Conservation (phyloP, 2,797 vertebrate species). For the Poeciliopsis presidionis region DNA sequence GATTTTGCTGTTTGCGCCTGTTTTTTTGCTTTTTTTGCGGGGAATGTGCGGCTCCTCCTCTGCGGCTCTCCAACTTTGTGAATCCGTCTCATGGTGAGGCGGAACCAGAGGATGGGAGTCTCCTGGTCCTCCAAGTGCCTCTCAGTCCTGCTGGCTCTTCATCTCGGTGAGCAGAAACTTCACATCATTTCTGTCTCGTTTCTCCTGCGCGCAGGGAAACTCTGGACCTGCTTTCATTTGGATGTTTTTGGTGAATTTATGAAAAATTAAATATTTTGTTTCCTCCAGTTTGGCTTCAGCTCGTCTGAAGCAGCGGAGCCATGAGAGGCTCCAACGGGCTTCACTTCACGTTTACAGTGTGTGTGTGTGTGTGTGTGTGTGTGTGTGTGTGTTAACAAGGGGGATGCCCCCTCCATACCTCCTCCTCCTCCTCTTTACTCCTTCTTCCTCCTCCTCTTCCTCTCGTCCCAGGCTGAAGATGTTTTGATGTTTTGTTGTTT, state of each 20-base stretch:
- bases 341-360: conserved; percentile 20
- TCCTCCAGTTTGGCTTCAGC: no score
- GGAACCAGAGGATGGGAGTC: conserved; percentile 24
- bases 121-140: conserved; percentile 67
- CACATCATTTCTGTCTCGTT: no score
- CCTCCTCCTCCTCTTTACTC: background rate
- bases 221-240: no score
- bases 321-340: conserved; percentile 1
- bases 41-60: conserved; percentile 80
- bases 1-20: conserved; percentile 23
- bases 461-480: conserved; percentile 22
- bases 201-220: no score
- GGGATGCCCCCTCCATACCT: conserved; percentile 42
- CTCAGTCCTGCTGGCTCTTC: conserved; percentile 88
- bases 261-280: no score
- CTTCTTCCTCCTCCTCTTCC: background rate
- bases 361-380: conserved; percentile 12
- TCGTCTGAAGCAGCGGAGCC: no score
- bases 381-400: conserved; percentile 41
- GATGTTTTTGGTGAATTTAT: no score
- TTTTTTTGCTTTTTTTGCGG: conserved; percentile 9
- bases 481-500: conserved; percentile 7
- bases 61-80: conserved; percentile 83
- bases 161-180: conserved; percentile 4
- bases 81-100: conserved; percentile 88